These are phyloP conservation scores for Ornithorhynchus anatinus DNA, from an alignment of 2,113 vertebrate species.

Conservation along the genomic window DNA sequence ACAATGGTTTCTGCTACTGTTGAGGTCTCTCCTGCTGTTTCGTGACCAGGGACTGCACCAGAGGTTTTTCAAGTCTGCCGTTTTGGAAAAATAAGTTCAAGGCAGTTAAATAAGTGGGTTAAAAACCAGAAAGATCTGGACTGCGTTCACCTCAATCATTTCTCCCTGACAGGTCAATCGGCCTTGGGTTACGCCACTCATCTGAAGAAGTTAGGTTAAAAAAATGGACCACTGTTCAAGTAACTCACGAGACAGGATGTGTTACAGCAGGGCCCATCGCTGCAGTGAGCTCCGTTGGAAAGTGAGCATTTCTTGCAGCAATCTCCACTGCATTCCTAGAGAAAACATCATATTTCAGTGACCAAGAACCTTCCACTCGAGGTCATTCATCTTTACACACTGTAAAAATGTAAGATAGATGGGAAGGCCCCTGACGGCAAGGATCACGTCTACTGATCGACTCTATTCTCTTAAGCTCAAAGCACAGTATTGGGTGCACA, in stretches of 20 bases:
- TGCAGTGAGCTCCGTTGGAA: constrained; percentile 94
- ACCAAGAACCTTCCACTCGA: background rate
- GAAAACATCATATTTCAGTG: constrained; percentile 13
- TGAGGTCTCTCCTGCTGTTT: too few species aligned
- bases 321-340: constrained; percentile 90
- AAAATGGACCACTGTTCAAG: background rate
- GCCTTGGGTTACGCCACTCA: background rate
- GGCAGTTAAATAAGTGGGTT: background rate
- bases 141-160: background rate
- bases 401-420: too few species aligned
- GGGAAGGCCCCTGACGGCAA: too few species aligned
- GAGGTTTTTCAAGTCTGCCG: too few species aligned
- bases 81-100: too few species aligned
- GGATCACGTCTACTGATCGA: too few species aligned
- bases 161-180: background rate
- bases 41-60: too few species aligned
- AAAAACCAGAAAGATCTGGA: background rate
- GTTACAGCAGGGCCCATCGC: constrained; percentile 95
- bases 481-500: too few species aligned
- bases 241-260: constrained; percentile 87
- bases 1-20: too few species aligned
- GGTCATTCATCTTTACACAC: background rate
- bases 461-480: too few species aligned
- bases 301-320: constrained; percentile 98
- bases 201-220: background rate